Evolutionary conservation across 1,140 invertebrate species (phyloP).

Genomic region (Coenobita brevimanus): DNA sequence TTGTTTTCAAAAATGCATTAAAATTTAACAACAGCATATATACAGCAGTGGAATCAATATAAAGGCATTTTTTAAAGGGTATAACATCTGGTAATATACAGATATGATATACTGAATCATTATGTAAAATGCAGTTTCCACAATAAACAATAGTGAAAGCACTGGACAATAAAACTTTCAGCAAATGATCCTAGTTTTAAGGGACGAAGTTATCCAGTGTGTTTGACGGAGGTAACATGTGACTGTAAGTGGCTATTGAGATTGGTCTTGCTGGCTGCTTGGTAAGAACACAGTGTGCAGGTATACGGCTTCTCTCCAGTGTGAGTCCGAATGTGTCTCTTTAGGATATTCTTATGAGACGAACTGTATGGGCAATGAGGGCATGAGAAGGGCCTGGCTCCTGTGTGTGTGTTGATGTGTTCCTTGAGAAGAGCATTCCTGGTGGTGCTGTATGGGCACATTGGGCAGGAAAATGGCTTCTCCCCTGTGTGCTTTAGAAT

Average conservation of each 20-base stretch:
- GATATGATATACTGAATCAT: no score
- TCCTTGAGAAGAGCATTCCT: constrained; percentile 43
- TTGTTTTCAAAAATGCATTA: no score
- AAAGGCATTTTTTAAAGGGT: no score
- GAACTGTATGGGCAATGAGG: constrained; percentile 30
- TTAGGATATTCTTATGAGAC: constrained; percentile 47
- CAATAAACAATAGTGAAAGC: no score
- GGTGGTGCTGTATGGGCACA: constrained; percentile 37
- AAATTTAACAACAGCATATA: no score
- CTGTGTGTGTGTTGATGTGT: constrained; percentile 46
- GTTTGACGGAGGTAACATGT: no score
- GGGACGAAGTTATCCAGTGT: no score
- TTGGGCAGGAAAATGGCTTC: constrained; percentile 42
- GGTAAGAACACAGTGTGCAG: constrained; percentile 36
- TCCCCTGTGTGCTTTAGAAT: constrained; percentile 41
- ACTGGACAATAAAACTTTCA: no score
- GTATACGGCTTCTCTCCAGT: constrained; percentile 43
- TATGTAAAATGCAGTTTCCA: no score
- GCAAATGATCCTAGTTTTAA: no score
- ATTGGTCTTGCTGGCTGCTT: constrained; percentile 28
- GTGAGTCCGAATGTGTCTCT: constrained; percentile 46
- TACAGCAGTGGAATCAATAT: no score
- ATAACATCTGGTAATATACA: no score
- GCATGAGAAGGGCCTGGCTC: constrained; percentile 34
- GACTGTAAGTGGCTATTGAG: constrained; percentile 37